Conservation (phyloP, 2,797 vertebrate species). For the Garrulus glandarius region DNA sequence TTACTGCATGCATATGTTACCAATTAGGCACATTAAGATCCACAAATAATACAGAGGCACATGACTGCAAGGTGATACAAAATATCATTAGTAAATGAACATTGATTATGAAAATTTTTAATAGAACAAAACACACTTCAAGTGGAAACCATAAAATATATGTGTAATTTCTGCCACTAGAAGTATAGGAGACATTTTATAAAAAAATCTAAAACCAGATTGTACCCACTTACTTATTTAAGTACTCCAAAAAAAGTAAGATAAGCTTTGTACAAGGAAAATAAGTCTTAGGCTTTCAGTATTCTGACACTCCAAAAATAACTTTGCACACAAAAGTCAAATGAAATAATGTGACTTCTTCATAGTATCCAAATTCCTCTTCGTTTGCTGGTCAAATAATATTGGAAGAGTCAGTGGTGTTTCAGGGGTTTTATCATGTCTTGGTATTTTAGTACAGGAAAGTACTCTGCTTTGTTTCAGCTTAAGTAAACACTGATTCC, state of each 20-base stretch:
- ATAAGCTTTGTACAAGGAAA: not conserved
- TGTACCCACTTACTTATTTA: not conserved
- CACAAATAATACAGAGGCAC: not conserved
- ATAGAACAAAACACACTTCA: not conserved
- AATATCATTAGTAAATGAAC: not conserved
- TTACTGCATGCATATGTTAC: not conserved
- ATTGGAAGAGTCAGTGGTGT: not conserved
- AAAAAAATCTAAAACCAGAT: not conserved
- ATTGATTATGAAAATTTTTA: not conserved
- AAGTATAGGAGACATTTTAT: not conserved
- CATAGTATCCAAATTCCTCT: not conserved
- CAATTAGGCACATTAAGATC: not conserved
- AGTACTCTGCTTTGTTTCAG: not conserved
- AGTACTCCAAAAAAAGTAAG: not conserved
- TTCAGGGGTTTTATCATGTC: not conserved
- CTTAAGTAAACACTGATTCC: not conserved
- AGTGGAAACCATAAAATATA: not conserved
- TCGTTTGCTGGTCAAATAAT: not conserved
- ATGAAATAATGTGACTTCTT: not conserved
- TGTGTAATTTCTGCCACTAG: fast-evolving
- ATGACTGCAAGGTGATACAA: not conserved
- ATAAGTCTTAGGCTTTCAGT: not conserved
- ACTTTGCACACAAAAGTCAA: not conserved
- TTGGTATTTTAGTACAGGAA: not conserved
- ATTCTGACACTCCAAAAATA: not conserved